Base-by-base conservation (phyloP, 2,888 invertebrate genomes). In the Ephialtes manifestator region DNA sequence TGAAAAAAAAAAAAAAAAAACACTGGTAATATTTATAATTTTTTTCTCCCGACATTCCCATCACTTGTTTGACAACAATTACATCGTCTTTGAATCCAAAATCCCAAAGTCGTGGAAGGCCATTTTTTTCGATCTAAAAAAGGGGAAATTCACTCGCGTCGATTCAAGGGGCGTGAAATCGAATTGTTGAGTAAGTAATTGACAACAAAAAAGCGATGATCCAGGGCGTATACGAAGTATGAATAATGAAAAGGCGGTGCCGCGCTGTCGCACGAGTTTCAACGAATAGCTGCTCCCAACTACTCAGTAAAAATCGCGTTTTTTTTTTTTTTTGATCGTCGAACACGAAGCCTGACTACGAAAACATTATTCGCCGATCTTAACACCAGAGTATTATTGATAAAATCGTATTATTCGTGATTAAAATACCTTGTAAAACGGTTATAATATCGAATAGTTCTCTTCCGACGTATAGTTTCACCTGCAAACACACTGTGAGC, bases 181-280 rank as follows among this genome's bases (percentile, higher is more conserved):
- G 8, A 35, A 39, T 18, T 8, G 35, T n/a, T n/a, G 11, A 43
- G 2, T 39, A 20, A 18, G 43, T 35, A 43, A 43, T 70, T 85
- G 65, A n/a, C n/a, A 46, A 46, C 71, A 70, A 68, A 63, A 60
- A 70, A 51, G 35, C n/a, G 55, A 80, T 63, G 15, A 68, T 86
- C 86, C 87, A 89, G 90, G 90, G 90, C 90, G 91, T 90, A 88
- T 89, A 88, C 88, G 81, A 85, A 79, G 84, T 86, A 88, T 87
- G 90, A 92, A 90, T 91, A 90, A 90, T 86, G 89, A 90, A 90
- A 92, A 93, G 93, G 93, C 93, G 93, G 92, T 93, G 93, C 92
- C 93, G 87, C 87, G 86, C 86, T 84, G 82, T 83, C 87, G 63
- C 79, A 84, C 84, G 84, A 84, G 81, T 84, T 84, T 83, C 65